phyloP scores from a whole-genome alignment of 2,797 vertebrate genomes.

The Scolopax bukidnonensis region DNA sequence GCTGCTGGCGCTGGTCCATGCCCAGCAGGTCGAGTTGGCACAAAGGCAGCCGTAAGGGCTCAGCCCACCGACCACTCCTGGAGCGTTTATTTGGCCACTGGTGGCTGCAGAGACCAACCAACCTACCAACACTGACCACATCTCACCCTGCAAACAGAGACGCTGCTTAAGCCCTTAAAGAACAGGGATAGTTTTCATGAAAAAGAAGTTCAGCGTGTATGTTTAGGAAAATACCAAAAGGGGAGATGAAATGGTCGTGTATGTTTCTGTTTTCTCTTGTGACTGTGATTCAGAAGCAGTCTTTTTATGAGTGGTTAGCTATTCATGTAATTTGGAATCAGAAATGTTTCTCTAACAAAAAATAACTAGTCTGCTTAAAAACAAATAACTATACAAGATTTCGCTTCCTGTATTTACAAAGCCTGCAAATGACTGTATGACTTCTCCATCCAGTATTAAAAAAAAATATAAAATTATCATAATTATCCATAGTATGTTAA shows the following conservation, averaged over 20 bases:
- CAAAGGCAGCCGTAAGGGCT: background rate
- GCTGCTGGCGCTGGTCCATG: background rate
- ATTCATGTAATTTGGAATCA: background rate
- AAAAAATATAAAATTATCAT: background rate
- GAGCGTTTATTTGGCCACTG: rapidly evolving
- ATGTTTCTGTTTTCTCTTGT: background rate
- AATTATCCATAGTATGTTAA: background rate
- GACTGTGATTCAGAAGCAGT: background rate
- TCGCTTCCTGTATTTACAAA: background rate
- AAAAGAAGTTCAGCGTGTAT: background rate
- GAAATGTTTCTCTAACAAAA: background rate
- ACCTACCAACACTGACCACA: background rate
- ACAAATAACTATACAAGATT: background rate
- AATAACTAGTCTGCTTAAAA: background rate
- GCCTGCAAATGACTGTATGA: background rate
- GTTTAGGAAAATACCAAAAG: background rate
- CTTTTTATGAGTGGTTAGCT: background rate
- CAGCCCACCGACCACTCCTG: background rate
- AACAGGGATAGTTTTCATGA: background rate
- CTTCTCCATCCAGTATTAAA: background rate
- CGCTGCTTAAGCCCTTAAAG: background rate
- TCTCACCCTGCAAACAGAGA: background rate
- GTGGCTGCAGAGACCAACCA: background rate
- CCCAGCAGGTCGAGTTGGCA: rapidly evolving
- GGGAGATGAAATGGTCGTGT: background rate